Conservation (phyloP, 2,888 invertebrate genomes). For the Rambutsinella grinnellia region DNA sequence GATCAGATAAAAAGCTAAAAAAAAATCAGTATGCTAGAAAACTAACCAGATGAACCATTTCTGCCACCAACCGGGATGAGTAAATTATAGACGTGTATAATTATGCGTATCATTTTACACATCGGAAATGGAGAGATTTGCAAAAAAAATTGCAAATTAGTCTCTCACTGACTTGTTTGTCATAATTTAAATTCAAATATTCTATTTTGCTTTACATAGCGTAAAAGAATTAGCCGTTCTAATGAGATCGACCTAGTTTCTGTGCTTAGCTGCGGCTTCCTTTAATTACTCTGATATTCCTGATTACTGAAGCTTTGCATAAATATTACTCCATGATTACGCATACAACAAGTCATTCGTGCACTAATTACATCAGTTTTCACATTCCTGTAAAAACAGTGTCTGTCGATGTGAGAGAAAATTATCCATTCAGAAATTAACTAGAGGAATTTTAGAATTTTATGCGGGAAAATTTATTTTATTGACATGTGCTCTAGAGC, state of each 20-base stretch:
- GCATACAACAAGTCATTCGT: not conserved
- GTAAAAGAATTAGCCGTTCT: slow-evolving; percentile 4
- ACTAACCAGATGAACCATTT: not conserved
- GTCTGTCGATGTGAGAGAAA: not conserved
- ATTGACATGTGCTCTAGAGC: no score
- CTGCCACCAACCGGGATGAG: not conserved
- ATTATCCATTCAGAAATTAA: not conserved
- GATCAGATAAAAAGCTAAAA: no score
- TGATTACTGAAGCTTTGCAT: not conserved
- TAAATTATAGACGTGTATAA: not conserved
- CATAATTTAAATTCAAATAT: slow-evolving; percentile 35
- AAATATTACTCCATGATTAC: not conserved
- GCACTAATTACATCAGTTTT: not conserved
- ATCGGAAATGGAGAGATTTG: slow-evolving; percentile 16
- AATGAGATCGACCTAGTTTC: slow-evolving; percentile 39
- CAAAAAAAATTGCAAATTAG: slow-evolving; percentile 13
- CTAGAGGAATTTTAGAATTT: no score
- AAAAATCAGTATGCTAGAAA: no score
- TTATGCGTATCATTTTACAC: not conserved
- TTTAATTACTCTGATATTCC: slow-evolving; percentile 29
- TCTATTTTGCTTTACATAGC: slow-evolving; percentile 20
- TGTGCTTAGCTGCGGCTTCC: slow-evolving; percentile 5
- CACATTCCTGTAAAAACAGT: not conserved
- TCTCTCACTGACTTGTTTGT: not conserved
- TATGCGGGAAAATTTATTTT: no score